These are phyloP conservation scores for Gadus macrocephalus DNA, from an alignment of 2,113 vertebrate genomes.

Conservation along the genomic window DNA sequence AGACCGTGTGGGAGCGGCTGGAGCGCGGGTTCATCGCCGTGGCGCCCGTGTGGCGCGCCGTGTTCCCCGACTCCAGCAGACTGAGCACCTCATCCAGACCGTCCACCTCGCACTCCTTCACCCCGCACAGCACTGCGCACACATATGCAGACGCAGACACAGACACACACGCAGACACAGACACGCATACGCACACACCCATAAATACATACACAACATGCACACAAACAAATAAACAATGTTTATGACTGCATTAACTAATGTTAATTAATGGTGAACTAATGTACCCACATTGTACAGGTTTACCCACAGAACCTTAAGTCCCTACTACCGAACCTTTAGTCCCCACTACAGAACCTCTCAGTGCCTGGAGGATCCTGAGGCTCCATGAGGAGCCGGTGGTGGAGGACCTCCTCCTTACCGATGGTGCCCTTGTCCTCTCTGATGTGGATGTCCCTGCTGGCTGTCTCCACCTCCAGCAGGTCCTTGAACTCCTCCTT, in stretches of 20 bases:
- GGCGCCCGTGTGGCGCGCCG: conserved; percentile 88
- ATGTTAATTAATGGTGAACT: no score
- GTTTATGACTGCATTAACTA: no score
- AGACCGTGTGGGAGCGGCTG: conserved; percentile 93
- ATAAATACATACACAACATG: no score
- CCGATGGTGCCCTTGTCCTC: conserved; percentile 96
- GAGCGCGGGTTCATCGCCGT: conserved; percentile 90
- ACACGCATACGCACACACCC: no score
- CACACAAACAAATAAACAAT: no score
- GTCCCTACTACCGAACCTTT: no score
- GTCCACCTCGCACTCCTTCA: conserved; percentile 93
- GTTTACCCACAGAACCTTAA: no score
- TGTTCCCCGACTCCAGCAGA: conserved; percentile 91
- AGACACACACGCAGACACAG: no score
- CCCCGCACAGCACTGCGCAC: conserved; percentile 83
- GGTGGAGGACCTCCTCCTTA: conserved; percentile 49
- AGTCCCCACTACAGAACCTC: no score
- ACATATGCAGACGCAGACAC: no score
- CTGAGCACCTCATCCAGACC: conserved; percentile 94
- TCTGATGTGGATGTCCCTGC: conserved; percentile 92
- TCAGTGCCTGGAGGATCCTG: neutral
- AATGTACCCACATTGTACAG: no score
- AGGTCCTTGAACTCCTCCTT: conserved; percentile 96
- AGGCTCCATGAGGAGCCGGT: neutral
- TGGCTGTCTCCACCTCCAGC: conserved; percentile 90